Conservation (phyloP, 1,140 invertebrate species). For the Brachionus angularis region DNA sequence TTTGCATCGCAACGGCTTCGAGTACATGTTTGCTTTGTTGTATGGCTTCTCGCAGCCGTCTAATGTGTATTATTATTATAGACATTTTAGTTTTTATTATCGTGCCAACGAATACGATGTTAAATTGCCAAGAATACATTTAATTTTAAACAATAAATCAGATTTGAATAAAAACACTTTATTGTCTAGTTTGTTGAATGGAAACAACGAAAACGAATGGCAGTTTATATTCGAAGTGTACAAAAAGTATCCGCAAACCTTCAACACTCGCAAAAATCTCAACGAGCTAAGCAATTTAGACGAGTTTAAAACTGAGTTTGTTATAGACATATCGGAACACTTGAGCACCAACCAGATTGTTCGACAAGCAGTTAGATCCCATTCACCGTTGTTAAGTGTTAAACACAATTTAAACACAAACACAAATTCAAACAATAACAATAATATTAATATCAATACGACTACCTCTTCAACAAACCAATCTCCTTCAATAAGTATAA, state of each 20-base stretch:
- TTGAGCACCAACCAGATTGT: constrained; percentile 20
- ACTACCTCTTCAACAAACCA: background rate
- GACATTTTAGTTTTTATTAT: constrained; percentile 38
- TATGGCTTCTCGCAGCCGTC: constrained; percentile 22
- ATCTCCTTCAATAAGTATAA: background rate
- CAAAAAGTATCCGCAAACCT: constrained; percentile 33
- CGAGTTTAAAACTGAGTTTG: constrained; percentile 5
- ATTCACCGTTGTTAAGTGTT: constrained; percentile 13
- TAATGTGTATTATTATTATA: constrained; percentile 39
- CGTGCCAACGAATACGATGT: constrained; percentile 10
- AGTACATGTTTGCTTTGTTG: constrained; percentile 27
- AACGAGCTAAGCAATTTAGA: background rate
- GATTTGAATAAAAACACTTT: background rate
- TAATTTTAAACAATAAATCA: background rate
- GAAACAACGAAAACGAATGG: constrained; percentile 32
- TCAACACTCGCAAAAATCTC: background rate
- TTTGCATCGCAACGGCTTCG: constrained; percentile 38
- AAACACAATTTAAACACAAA: background rate
- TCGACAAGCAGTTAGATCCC: constrained; percentile 6
- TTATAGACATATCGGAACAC: background rate
- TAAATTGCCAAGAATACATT: constrained; percentile 21
- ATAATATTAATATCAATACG: constrained; percentile 9
- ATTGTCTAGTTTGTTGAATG: no score
- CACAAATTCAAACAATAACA: constrained; percentile 1
- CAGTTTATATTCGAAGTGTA: constrained; percentile 29